phyloP scores from a whole-genome alignment of 2,113 vertebrate genomes.

The Aptenodytes patagonicus region DNA sequence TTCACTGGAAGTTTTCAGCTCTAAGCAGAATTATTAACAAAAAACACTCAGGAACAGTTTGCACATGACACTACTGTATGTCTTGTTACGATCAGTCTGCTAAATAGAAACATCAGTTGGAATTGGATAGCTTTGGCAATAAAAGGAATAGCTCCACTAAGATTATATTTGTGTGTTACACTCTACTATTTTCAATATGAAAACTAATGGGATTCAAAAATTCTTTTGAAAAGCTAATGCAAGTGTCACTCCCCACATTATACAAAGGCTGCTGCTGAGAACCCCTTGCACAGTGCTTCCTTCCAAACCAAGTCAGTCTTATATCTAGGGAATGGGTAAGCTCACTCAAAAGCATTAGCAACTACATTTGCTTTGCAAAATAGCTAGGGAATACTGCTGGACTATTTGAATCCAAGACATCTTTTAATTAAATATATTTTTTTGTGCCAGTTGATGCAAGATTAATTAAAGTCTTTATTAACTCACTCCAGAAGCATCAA shows the following conservation, averaged over 20 bases:
- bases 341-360: background rate
- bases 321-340: background rate
- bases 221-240: background rate
- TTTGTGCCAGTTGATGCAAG: background rate
- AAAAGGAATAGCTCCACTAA: background rate
- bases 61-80: background rate
- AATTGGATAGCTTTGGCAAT: background rate
- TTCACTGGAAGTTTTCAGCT: background rate
- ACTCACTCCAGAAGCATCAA: background rate
- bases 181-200: background rate
- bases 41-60: background rate
- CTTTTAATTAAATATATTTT: constrained; percentile 47
- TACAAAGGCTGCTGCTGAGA: background rate
- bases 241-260: background rate
- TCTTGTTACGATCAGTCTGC: background rate
- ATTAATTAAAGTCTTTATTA: constrained; percentile 49
- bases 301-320: background rate
- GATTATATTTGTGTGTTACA: background rate
- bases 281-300: background rate
- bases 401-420: constrained; percentile 21
- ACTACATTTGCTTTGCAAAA: constrained; percentile 24
- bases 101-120: background rate
- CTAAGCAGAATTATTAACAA: background rate
- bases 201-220: background rate
- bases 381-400: constrained; percentile 20